A percentile compares a stretch with the other conserved stretches of the same genome.
These are phyloP conservation scores for Amniataba percoides DNA, from an alignment of 2,797 vertebrate species.

Conservation along the genomic window DNA sequence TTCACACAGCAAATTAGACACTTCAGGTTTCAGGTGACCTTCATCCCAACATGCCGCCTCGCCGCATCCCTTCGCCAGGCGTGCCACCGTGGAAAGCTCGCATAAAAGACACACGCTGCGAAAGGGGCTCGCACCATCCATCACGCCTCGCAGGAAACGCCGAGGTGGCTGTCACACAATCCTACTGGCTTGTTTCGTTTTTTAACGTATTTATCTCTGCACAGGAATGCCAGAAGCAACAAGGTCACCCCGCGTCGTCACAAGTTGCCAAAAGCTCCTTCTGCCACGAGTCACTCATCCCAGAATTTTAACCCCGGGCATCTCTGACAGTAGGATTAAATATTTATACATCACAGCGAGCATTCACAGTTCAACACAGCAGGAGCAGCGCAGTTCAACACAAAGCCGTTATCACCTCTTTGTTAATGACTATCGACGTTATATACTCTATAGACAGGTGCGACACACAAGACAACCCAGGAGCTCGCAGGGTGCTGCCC, in stretches of 20 bases:
- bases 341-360: constrained; percentile 54
- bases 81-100: constrained; percentile 49
- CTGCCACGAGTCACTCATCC: constrained; percentile 54
- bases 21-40: constrained; percentile 73
- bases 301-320: constrained; percentile 42
- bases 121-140: constrained; percentile 70
- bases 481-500: not conserved
- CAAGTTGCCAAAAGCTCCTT: constrained; percentile 60
- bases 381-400: constrained; percentile 51
- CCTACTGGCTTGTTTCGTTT: constrained; percentile 52
- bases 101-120: constrained; percentile 56
- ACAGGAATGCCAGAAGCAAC: constrained; percentile 62
- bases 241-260: constrained; percentile 75
- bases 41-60: constrained; percentile 66
- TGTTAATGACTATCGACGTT: constrained; percentile 52
- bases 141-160: constrained; percentile 73
- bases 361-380: constrained; percentile 55
- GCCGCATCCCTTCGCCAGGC: constrained; percentile 33
- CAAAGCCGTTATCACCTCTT: constrained; percentile 51
- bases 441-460: constrained; percentile 32
- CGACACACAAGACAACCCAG: constrained; percentile 4
- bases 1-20: constrained; percentile 68
- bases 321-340: constrained; percentile 61
- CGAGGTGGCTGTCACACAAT: constrained; percentile 63
- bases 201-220: constrained; percentile 74